phyloP scores from a whole-genome alignment of 2,113 vertebrate genomes.

The Eupsittula cactorum region DNA sequence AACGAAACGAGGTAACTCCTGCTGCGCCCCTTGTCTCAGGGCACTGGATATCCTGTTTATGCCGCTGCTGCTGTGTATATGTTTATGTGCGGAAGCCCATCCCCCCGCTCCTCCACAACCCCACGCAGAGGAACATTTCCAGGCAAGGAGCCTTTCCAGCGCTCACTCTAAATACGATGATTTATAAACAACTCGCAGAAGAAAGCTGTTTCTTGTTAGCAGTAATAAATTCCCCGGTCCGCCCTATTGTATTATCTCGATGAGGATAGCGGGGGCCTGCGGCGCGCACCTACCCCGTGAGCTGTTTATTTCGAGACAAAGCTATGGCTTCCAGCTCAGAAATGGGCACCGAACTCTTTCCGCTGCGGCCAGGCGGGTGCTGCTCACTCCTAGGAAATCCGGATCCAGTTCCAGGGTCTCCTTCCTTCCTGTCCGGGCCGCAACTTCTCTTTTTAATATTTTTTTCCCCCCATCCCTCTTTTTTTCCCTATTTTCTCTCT shows the following conservation, averaged over 20 bases:
- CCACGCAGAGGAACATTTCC: constrained; percentile 59
- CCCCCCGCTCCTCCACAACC: constrained; percentile 54
- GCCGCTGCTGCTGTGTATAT: constrained; percentile 8
- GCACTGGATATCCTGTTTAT: constrained; percentile 33
- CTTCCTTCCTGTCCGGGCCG: constrained; percentile 28
- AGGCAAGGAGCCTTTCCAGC: constrained; percentile 44
- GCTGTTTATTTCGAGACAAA: constrained; percentile 55
- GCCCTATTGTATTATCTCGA: constrained; percentile 54
- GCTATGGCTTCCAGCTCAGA: constrained; percentile 38
- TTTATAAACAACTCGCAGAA: constrained; percentile 75
- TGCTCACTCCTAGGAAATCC: constrained; percentile 25
- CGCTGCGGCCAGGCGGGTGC: background rate
- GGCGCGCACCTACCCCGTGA: constrained; percentile 9
- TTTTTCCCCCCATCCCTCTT: background rate
- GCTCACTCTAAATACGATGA: constrained; percentile 60
- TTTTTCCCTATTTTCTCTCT: background rate
- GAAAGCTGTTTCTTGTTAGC: constrained; percentile 71
- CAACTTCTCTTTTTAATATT: background rate
- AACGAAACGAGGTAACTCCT: constrained; percentile 48
- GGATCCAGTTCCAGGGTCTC: constrained; percentile 46
- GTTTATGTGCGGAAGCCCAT: constrained; percentile 49
- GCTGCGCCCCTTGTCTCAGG: constrained; percentile 30
- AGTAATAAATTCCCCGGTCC: constrained; percentile 69
- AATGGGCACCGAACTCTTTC: background rate
- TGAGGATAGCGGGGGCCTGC: constrained; percentile 44